phyloP scores from a whole-genome alignment of 2,113 vertebrate species.

The Nannospalax galili region DNA sequence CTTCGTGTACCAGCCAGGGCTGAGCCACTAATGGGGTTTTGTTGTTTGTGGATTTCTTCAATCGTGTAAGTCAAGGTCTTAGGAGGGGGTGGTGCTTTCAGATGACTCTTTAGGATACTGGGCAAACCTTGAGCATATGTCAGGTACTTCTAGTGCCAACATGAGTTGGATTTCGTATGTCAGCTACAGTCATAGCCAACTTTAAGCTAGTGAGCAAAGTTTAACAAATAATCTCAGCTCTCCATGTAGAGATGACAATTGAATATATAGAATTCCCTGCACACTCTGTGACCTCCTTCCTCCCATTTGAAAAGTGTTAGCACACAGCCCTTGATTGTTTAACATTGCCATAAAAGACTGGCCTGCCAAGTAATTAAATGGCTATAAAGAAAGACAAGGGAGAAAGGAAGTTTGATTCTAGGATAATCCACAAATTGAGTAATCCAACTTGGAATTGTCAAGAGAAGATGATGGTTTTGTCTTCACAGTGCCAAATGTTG shows the following conservation, averaged over 20 bases:
- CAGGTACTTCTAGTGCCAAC: slow-evolving; percentile 12
- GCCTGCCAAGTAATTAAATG: slow-evolving; percentile 7
- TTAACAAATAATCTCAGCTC: neutral
- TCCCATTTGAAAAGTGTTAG: neutral
- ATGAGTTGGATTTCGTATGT: neutral
- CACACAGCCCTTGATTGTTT: slow-evolving; percentile 24
- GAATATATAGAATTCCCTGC: slow-evolving; percentile 28
- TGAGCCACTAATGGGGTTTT: slow-evolving; percentile 39
- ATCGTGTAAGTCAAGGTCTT: slow-evolving; percentile 32
- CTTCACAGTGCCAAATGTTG: slow-evolving; percentile 1
- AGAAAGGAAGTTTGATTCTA: slow-evolving; percentile 46
- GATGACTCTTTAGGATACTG: neutral
- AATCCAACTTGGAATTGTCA: slow-evolving; percentile 38
- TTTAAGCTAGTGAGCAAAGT: slow-evolving; percentile 12
- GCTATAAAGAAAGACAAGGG: slow-evolving; percentile 16
- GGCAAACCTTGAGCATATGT: slow-evolving; percentile 9
- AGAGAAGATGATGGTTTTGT: slow-evolving; percentile 39
- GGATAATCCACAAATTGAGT: slow-evolving; percentile 59
- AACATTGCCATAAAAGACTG: slow-evolving; percentile 12
- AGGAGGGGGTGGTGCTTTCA: neutral
- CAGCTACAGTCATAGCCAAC: neutral
- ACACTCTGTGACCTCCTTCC: neutral
- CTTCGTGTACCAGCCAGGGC: slow-evolving; percentile 12
- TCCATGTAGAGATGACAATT: slow-evolving; percentile 20
- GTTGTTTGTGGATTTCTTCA: slow-evolving; percentile 10